Evolutionary conservation across 2,797 vertebrate genomes (phyloP), one percentile per base, ranked within the genome.

Genomic region (Ceryle rudis): DNA sequence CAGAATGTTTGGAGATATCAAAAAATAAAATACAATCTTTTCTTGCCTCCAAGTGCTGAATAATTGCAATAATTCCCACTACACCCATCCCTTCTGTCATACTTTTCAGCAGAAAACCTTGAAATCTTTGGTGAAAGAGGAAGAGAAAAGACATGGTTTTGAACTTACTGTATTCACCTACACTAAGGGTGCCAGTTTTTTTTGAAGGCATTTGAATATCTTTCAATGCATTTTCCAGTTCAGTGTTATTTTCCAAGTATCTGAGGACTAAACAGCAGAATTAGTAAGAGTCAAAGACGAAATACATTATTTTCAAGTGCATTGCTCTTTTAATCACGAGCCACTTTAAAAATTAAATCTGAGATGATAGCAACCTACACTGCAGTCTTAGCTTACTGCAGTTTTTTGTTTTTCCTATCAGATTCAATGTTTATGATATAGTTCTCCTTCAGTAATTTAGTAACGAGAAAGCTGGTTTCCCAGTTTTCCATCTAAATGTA

Each of bases 171-270:
- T 98, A 98, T 92, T 95, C 98, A 95, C 96, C 97, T 33, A 99
- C 71, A 57, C 9, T 95, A 87, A 99, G 77, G n/a, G 80, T 97
- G 41, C 91, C 97, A 31, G 98, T 70, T 83, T 94, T 93, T 97
- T 99, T 99, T 33, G 98, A 98, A 83, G 99, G 99, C 98, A 99
- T 99, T 90, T 98, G 98, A 95, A 99, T 97, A 85, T 99, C 97
- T 64, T 98, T 94, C 69, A 99, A 97, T 62, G 98, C 93, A 41
- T 97, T 96, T 93, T 98, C 90, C 96, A 99, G 95, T 33, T 98
- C 97, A 77, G 98, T 98, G 95, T 99, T 99, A 80, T 99, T 98
- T 98, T 99, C 98, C 86, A 99, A 97, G 86, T 98, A 82, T n/a
- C 97, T 95, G 42, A 95, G 66, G 51, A 91, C 88, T 96, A 72